A percentile compares a stretch with the other conserved stretches of the same genome.
phyloP scores from a whole-genome alignment of 2,113 vertebrate species.

The Paramormyrops kingsleyae region DNA sequence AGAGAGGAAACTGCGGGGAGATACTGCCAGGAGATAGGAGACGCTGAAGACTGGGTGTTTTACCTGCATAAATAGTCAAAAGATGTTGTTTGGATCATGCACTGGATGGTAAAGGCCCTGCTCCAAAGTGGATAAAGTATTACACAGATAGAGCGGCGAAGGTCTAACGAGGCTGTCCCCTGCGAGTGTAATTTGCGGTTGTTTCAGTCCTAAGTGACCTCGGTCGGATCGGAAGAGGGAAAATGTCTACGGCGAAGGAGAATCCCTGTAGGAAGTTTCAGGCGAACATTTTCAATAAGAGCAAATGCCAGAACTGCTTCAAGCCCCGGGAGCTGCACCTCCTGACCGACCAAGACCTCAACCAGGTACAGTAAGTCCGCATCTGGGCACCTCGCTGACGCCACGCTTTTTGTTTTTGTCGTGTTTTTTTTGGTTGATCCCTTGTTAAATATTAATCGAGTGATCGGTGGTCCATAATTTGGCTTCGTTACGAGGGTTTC shows the following conservation, averaged over 20 bases:
- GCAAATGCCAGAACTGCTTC: constrained; percentile 77
- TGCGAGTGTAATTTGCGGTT: constrained; percentile 9
- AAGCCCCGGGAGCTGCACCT: constrained; percentile 71
- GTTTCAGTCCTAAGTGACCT: not conserved
- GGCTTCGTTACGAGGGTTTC: not conserved
- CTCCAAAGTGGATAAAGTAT: constrained; percentile 40
- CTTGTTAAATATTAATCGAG: not conserved
- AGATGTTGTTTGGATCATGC: constrained; percentile 36
- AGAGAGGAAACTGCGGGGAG: not conserved
- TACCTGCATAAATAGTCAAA: not conserved
- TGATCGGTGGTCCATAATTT: not conserved
- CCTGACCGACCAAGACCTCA: constrained; percentile 69
- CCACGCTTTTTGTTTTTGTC: not conserved
- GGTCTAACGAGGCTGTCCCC: constrained; percentile 22
- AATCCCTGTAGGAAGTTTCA: constrained; percentile 72
- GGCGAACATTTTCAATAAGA: constrained; percentile 76
- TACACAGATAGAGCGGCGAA: not conserved
- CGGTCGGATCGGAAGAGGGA: constrained; percentile 14
- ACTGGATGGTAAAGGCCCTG: constrained; percentile 30
- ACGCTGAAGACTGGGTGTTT: not conserved
- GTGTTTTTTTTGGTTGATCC: not conserved
- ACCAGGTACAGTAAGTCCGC: constrained; percentile 50
- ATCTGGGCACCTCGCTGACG: not conserved
- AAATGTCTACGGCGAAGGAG: constrained; percentile 65
- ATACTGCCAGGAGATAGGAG: not conserved